Conservation (phyloP, 2,888 invertebrate genomes). For the Eristalis intricaria region DNA sequence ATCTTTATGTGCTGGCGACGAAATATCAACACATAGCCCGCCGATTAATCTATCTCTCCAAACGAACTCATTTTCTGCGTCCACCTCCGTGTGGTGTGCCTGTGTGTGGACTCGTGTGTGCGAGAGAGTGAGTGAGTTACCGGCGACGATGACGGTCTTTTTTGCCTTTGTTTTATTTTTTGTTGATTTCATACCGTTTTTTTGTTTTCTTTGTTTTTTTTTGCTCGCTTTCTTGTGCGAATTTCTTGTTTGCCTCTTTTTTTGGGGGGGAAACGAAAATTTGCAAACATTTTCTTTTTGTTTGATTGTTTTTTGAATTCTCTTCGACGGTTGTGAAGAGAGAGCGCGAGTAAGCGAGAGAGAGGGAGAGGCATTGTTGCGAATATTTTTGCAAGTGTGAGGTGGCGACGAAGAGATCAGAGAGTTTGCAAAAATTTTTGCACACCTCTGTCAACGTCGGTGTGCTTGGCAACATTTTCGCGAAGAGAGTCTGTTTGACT, state of each 20-base stretch:
- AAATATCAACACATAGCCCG: conserved; percentile 55
- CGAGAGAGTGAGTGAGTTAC: conserved; percentile 51
- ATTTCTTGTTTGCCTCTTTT: conserved; percentile 47
- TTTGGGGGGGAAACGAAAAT: conserved; percentile 35
- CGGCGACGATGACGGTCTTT: conserved; percentile 55
- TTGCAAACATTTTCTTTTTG: conserved; percentile 51
- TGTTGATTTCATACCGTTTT: background rate
- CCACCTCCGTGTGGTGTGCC: background rate
- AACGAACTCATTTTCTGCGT: conserved; percentile 62
- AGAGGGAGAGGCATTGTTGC: conserved; percentile 14
- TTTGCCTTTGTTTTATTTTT: conserved; percentile 51
- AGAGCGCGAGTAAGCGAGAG: background rate
- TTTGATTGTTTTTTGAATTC: conserved; percentile 50
- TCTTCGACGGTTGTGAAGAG: conserved; percentile 41
- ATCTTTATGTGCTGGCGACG: conserved; percentile 55
- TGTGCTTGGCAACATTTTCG: conserved; percentile 39
- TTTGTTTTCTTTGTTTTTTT: too few species aligned
- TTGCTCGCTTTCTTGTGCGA: background rate
- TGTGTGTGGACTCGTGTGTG: background rate
- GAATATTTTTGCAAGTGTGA: conserved; percentile 28
- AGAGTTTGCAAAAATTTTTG: conserved; percentile 57
- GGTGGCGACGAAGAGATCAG: conserved; percentile 5
- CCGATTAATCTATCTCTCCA: conserved; percentile 58
- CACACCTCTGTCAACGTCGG: background rate
- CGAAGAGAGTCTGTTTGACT: background rate